Evolutionary conservation across 2,113 vertebrate genomes (phyloP).

Genomic region (Antechinus flavipes): DNA sequence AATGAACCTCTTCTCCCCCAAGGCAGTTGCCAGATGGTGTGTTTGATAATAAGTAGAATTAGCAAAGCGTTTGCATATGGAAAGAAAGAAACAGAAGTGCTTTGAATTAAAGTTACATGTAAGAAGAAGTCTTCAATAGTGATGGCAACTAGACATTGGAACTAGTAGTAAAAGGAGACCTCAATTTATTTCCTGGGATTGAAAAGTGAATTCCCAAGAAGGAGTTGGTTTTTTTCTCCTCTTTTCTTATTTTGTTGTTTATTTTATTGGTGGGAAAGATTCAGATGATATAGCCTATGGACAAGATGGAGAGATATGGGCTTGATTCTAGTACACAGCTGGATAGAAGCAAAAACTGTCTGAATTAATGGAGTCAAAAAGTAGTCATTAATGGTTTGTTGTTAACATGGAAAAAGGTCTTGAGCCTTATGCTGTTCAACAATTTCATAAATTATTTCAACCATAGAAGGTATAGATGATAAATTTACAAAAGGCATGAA

Average conservation of each 20-base stretch:
- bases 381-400: neutral
- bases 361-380: neutral
- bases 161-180: neutral
- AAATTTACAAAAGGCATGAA: neutral
- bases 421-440: neutral
- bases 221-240: neutral
- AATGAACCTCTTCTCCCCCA: slow-evolving; percentile 40
- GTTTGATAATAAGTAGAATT: neutral
- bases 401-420: neutral
- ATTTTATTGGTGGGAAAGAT: neutral
- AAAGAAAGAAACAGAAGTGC: neutral
- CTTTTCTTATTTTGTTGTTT: neutral
- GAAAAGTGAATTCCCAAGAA: neutral
- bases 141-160: neutral
- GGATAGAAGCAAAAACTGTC: neutral
- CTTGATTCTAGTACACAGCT: neutral
- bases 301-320: neutral
- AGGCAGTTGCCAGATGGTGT: slow-evolving; percentile 32
- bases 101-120: neutral
- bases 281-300: neutral
- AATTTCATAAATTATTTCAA: neutral
- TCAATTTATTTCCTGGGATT: neutral
- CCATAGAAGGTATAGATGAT: neutral
- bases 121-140: neutral
- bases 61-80: neutral